These are phyloP conservation scores for Austrolebias charrua DNA, from an alignment of 2,797 vertebrate genomes.

Conservation along the genomic window DNA sequence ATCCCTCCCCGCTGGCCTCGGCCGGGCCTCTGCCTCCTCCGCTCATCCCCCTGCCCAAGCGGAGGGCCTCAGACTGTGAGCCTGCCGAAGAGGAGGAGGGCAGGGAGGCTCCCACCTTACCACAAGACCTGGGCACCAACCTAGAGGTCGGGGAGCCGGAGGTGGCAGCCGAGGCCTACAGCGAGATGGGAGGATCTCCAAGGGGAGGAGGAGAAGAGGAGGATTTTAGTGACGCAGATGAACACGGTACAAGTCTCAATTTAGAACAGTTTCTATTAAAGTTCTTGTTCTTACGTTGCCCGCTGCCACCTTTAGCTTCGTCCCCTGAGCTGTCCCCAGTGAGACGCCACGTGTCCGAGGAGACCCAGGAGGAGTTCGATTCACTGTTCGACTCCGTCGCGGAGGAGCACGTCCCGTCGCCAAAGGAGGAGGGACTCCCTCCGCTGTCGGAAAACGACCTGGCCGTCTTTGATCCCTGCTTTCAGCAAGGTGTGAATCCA, in stretches of 20 bases:
- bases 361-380: constrained; percentile 80
- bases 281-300: not conserved
- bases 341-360: constrained; percentile 43
- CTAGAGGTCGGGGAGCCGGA: constrained; percentile 70
- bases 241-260: constrained; percentile 39
- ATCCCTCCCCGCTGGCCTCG: constrained; percentile 56
- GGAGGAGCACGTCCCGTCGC: constrained; percentile 57
- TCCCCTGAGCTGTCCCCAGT: constrained; percentile 38
- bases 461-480: constrained; percentile 90
- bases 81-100: constrained; percentile 78
- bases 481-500: constrained; percentile 76
- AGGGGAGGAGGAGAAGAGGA: constrained; percentile 42
- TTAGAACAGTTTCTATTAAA: not conserved
- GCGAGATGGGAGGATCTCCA: constrained; percentile 67
- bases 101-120: constrained; percentile 73
- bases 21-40: constrained; percentile 79
- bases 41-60: constrained; percentile 83
- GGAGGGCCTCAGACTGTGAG: constrained; percentile 70
- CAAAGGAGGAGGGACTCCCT: constrained; percentile 60
- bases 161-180: constrained; percentile 78
- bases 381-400: constrained; percentile 75
- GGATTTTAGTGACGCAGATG: constrained; percentile 50
- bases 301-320: constrained; percentile 37
- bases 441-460: constrained; percentile 84
- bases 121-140: constrained; percentile 63